These are phyloP conservation scores for Dermatophagoides farinae DNA, from an alignment of 1,140 invertebrate species.

Conservation along the genomic window DNA sequence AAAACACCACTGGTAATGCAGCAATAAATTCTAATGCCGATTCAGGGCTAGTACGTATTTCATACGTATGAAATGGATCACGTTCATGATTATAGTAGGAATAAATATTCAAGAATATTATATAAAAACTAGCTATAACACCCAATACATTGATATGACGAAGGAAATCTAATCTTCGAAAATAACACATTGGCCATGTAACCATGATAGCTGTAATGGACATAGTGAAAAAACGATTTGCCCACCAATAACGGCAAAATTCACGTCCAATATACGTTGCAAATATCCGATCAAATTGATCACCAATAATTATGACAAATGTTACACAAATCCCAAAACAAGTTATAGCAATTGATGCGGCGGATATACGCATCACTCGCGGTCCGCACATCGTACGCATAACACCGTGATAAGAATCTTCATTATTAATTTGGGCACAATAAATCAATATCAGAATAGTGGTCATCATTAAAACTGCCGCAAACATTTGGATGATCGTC, in stretches of 20 bases:
- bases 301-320: slow-evolving; percentile 45
- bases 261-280: background rate
- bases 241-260: slow-evolving; percentile 33
- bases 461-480: slow-evolving; percentile 35
- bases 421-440: slow-evolving; percentile 34
- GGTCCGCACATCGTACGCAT: slow-evolving; percentile 35
- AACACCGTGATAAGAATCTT: slow-evolving; percentile 32
- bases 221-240: slow-evolving; percentile 37
- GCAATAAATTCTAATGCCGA: slow-evolving; percentile 37
- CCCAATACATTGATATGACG: slow-evolving; percentile 43
- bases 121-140: slow-evolving; percentile 41
- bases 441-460: slow-evolving; percentile 39
- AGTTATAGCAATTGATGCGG: slow-evolving; percentile 35
- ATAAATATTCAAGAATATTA: slow-evolving; percentile 36
- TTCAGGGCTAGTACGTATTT: slow-evolving; percentile 26
- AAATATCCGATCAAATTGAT: slow-evolving; percentile 38
- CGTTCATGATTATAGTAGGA: slow-evolving; percentile 30
- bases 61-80: slow-evolving; percentile 12
- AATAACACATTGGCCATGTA: slow-evolving; percentile 45
- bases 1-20: slow-evolving; percentile 46
- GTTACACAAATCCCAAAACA: slow-evolving; percentile 47
- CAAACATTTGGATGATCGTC: slow-evolving; percentile 33
- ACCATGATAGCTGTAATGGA: slow-evolving; percentile 32
- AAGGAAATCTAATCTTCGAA: slow-evolving; percentile 41
- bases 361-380: slow-evolving; percentile 31